Evolutionary conservation across 92 coral and sea anemone species (phyloP).

Genomic region (Meandrina meandrites): DNA sequence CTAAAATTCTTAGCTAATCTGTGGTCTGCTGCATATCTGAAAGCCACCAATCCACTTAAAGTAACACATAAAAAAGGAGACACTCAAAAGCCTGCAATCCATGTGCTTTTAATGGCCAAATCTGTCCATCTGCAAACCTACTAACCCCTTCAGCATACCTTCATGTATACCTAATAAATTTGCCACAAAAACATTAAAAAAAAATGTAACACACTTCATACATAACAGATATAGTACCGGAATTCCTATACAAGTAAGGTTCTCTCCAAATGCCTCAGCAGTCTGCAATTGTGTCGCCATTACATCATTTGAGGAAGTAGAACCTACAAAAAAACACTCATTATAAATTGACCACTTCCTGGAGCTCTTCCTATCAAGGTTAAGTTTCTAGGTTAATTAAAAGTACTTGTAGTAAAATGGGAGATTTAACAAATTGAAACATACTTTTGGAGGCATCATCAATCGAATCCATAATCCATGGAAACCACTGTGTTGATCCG

Average conservation of each 20-base stretch:
- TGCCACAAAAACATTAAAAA: too few species aligned
- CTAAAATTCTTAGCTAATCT: too few species aligned
- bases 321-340: conserved; percentile 3
- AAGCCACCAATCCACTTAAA: too few species aligned
- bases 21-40: too few species aligned
- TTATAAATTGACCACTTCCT: background rate
- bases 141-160: too few species aligned
- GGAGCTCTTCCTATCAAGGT: background rate
- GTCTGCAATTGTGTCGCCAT: conserved; percentile 60
- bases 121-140: too few species aligned
- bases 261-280: conserved; percentile 68
- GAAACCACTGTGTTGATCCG: conserved; percentile 93
- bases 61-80: too few species aligned
- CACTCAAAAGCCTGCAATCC: too few species aligned
- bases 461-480: conserved; percentile 90
- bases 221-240: conserved; percentile 32
- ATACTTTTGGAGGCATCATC: conserved; percentile 58
- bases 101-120: too few species aligned
- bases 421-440: background rate
- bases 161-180: too few species aligned
- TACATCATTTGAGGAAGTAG: background rate
- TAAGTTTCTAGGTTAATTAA: background rate
- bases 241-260: conserved; percentile 71
- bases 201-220: too few species aligned
- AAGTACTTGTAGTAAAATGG: background rate